These are phyloP conservation scores for Paraescarpia echinospica DNA, from an alignment of 1,140 invertebrate species.

Conservation along the genomic window DNA sequence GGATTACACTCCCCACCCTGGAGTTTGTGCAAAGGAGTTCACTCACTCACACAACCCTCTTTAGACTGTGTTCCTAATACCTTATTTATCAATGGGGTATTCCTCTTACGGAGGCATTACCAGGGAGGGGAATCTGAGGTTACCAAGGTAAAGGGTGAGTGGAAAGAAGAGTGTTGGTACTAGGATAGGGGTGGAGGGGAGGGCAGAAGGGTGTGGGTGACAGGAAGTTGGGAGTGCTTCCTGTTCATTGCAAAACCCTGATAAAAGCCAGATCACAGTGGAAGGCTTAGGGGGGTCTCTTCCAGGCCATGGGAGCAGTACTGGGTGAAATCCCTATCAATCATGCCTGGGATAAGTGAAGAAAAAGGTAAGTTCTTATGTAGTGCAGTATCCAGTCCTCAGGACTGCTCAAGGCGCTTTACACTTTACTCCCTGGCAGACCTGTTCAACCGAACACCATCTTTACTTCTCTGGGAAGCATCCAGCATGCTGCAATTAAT, in stretches of 20 bases:
- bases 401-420: too few species aligned
- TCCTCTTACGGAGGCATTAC: not conserved
- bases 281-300: not conserved
- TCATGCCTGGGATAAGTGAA: not conserved
- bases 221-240: not conserved
- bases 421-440: too few species aligned
- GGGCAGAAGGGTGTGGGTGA: not conserved
- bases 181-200: not conserved
- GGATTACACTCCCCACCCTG: not conserved
- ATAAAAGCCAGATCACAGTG: not conserved
- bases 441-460: too few species aligned
- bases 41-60: too few species aligned
- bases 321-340: not conserved
- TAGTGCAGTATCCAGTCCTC: too few species aligned
- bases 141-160: not conserved
- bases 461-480: too few species aligned
- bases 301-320: not conserved
- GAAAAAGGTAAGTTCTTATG: too few species aligned
- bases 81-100: not conserved
- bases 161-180: too few species aligned
- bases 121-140: not conserved
- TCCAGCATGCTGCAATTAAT: too few species aligned
- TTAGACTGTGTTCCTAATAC: not conserved
- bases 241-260: not conserved
- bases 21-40: too few species aligned